Conservation (phyloP, 2,888 invertebrate species). For the Scrobipalpa atriplicella region DNA sequence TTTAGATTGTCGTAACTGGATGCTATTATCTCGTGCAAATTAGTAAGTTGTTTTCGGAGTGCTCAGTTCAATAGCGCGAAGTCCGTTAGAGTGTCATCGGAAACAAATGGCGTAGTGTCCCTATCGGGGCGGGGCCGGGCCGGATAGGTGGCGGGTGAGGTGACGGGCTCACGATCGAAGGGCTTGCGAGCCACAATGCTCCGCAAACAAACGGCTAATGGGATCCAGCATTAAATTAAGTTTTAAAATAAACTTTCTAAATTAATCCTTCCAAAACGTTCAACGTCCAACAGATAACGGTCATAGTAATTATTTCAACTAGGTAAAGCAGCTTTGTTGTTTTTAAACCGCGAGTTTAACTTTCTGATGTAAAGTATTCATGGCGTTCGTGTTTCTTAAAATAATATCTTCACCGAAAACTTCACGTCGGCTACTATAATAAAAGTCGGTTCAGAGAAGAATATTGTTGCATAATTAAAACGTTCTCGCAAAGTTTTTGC, state of each 20-base stretch:
- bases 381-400: conserved; percentile 48
- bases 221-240: conserved; percentile 50
- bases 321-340: not conserved
- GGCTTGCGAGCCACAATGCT: conserved; percentile 38
- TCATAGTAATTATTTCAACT: conserved; percentile 24
- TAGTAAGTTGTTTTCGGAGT: conserved; percentile 19
- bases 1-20: conserved; percentile 8
- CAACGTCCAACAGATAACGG: conserved; percentile 38
- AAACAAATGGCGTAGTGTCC: conserved; percentile 28
- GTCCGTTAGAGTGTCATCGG: conserved; percentile 20
- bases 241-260: conserved; percentile 52
- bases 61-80: conserved; percentile 17
- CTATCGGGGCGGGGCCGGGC: conserved; percentile 29
- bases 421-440: conserved; percentile 45
- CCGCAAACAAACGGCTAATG: conserved; percentile 47
- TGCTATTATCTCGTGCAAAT: conserved; percentile 15
- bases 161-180: conserved; percentile 33
- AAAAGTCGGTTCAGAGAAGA: conserved; percentile 45
- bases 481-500: conserved; percentile 23
- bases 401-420: conserved; percentile 49
- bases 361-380: conserved; percentile 47
- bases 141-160: conserved; percentile 28
- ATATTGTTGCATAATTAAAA: conserved; percentile 46
- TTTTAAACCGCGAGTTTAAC: conserved; percentile 34
- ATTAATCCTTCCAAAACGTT: conserved; percentile 43